These are phyloP conservation scores for Lontra canadensis DNA, from an alignment of 2,113 vertebrate species.

Conservation along the genomic window DNA sequence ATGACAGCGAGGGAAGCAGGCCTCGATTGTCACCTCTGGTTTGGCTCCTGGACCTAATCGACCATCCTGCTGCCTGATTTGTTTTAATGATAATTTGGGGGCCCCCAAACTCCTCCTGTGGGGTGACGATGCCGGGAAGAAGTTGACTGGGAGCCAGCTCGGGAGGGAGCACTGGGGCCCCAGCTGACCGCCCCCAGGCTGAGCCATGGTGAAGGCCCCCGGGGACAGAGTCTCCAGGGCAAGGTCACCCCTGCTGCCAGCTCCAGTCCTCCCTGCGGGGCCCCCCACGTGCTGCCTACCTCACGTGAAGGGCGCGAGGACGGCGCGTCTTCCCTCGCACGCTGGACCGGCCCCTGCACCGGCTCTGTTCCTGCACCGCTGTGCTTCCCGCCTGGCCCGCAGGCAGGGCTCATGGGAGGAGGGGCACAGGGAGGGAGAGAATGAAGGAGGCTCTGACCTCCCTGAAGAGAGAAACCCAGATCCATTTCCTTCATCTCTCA, in stretches of 20 bases:
- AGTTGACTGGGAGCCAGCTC: background rate
- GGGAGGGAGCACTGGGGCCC: accelerated
- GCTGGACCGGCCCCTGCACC: accelerated
- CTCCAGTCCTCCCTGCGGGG: background rate
- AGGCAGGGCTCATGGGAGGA: accelerated
- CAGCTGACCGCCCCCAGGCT: background rate
- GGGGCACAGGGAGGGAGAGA: background rate
- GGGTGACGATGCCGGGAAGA: background rate
- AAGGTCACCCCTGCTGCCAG: too few species aligned
- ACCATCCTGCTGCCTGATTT: background rate
- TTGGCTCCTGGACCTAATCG: background rate
- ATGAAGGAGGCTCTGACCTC: background rate
- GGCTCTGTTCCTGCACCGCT: background rate
- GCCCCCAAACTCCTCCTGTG: background rate
- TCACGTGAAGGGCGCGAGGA: accelerated
- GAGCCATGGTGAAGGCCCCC: background rate
- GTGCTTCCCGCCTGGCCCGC: too few species aligned
- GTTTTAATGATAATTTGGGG: background rate
- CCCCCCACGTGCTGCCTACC: accelerated
- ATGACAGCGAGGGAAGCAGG: accelerated
- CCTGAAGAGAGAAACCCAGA: too few species aligned
- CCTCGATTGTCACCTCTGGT: too few species aligned
- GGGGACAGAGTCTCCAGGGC: too few species aligned
- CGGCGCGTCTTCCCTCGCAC: background rate
- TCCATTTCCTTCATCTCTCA: accelerated